Base-by-base conservation (phyloP, 2,888 invertebrate species). In the Meandrusa payeni region DNA sequence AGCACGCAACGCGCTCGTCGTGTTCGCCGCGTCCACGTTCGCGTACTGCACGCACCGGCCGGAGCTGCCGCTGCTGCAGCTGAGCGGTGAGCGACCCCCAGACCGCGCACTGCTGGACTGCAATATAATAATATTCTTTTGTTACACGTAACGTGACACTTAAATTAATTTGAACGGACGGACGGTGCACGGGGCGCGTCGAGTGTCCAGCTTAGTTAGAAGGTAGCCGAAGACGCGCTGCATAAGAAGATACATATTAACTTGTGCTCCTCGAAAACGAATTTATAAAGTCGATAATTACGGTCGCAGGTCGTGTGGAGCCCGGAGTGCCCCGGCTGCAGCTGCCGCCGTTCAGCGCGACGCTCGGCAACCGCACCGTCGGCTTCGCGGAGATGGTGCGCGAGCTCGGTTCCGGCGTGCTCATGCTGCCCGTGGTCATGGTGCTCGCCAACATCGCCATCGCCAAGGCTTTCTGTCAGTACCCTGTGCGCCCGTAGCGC, bases 381-480 rank as follows among this genome's bases (percentile, higher is more conserved):
- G 79, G 77, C 17, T 92, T 94, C 60, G 37, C 79, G 2, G 92
- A 92, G 54, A 94, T 95, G 90, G 89, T 92, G 43, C 78, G 89
- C 46, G 89, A 91, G 60, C 89, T 97, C 44, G 94, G 96, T 45
- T 88, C 92, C 39, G 95, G 95, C 5, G 90, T 97, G 33, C 59
- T 94, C 39, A 91, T 98, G 50, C 86, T 97, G 56, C 97, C 98
- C 2, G 72, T 97, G 19, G 93, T 97, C 41, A 94, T 96, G 48
- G 93, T 98, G 43, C 83, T 98, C 48, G 97, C 97, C 36, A 96
- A 97, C 66, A 95, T 97, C 45, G 97, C 98, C 17, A 98, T 98
- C 56, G 97, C 97, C 6, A 98, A 97, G 86, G 94, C 96, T 3
- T 98, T 97, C 79, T 91, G 97, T 97, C 9, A 37, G 37, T 26